Percentiles rank a stretch among this genome's conserved stretches.
Evolutionary conservation across 2,888 invertebrate genomes (phyloP).

Genomic region (Eulithis testata): DNA sequence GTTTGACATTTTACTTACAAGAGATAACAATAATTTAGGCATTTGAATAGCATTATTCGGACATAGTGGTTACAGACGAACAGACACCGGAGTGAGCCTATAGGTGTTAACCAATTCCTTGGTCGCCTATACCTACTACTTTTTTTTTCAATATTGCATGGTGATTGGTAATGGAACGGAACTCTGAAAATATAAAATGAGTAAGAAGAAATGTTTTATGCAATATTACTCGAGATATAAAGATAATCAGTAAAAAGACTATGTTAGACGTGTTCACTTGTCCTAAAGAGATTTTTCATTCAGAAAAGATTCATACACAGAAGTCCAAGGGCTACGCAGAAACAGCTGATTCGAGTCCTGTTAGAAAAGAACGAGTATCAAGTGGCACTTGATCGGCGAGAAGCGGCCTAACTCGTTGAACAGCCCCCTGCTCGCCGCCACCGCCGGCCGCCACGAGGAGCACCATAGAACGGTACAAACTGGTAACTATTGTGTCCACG

Average conservation of each 20-base stretch:
- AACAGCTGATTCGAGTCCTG: conserved; percentile 82
- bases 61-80: too few species aligned
- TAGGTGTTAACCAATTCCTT: too few species aligned
- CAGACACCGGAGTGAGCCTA: too few species aligned
- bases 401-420: conserved; percentile 81
- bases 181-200: too few species aligned
- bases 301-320: conserved; percentile 41
- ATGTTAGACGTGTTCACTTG: conserved; percentile 45
- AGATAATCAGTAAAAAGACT: not conserved
- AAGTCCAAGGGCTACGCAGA: conserved; percentile 61
- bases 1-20: too few species aligned
- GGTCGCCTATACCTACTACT: too few species aligned
- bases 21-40: too few species aligned
- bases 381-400: conserved; percentile 79
- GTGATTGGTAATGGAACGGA: too few species aligned
- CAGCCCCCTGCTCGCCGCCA: conserved; percentile 61
- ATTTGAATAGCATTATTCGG: too few species aligned
- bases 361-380: conserved; percentile 82
- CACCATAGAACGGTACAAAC: conserved; percentile 79
- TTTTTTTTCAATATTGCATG: too few species aligned
- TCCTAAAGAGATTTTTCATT: conserved; percentile 6
- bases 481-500: conserved; percentile 78
- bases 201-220: too few species aligned
- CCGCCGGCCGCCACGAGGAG: conserved; percentile 46
- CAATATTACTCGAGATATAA: too few species aligned